Percentiles rank a stretch among this genome's conserved stretches.
phyloP scores from a whole-genome alignment of 2,797 vertebrate genomes.

The Sebastes jordani region DNA sequence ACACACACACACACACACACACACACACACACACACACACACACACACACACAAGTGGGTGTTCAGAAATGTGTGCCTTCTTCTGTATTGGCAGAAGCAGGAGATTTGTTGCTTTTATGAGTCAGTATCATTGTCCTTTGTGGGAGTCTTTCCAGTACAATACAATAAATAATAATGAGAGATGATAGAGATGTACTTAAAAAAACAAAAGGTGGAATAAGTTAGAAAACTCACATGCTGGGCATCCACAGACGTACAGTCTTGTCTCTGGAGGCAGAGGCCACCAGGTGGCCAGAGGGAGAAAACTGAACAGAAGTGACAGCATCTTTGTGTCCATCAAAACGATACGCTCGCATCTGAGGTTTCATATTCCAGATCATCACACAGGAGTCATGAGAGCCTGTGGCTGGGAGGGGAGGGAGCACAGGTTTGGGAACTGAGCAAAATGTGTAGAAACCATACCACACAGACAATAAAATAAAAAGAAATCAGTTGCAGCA shows the following conservation, averaged over 20 bases:
- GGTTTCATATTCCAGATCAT: constrained; percentile 97
- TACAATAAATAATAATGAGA: background rate
- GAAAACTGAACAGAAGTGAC: constrained; percentile 92
- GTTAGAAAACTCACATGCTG: constrained; percentile 85
- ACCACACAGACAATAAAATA: background rate
- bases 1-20: too few species aligned
- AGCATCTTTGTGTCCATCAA: constrained; percentile 92
- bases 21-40: too few species aligned
- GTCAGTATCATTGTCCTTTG: constrained; percentile 9
- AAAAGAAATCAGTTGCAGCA: background rate
- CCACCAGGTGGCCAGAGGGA: constrained; percentile 93
- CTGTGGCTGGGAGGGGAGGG: constrained; percentile 81
- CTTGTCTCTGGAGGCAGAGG: constrained; percentile 94
- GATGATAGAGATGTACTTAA: background rate
- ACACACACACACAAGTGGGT: background rate
- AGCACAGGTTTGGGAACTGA: background rate
- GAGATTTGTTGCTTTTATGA: constrained; percentile 21
- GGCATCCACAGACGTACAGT: constrained; percentile 96
- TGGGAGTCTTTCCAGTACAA: background rate
- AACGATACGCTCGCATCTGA: constrained; percentile 92
- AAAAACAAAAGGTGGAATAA: background rate
- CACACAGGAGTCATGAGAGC: constrained; percentile 92
- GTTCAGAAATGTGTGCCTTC: constrained; percentile 17
- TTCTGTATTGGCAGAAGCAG: constrained; percentile 3
- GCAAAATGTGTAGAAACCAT: background rate